phyloP scores from a whole-genome alignment of 2,888 invertebrate genomes.

The Trichogramma dendrolimi region DNA sequence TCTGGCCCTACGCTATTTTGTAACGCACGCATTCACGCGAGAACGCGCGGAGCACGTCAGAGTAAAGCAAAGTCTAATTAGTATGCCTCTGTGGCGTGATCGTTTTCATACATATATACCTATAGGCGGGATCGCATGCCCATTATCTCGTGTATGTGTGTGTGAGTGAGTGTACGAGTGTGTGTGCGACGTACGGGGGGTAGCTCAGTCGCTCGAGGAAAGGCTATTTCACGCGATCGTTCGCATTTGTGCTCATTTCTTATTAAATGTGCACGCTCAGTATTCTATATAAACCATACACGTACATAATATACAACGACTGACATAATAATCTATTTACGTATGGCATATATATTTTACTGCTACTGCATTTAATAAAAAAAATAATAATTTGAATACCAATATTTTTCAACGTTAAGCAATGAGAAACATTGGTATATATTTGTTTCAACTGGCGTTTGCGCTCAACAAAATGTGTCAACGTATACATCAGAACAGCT shows the following conservation, averaged over 20 bases:
- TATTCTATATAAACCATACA: neutral
- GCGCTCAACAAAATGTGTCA: too few relatives aligned
- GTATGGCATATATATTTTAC: too few relatives aligned
- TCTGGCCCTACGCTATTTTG: conserved; percentile 14
- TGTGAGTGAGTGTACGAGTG: neutral
- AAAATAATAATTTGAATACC: too few relatives aligned
- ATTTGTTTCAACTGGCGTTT: too few relatives aligned
- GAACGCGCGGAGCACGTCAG: conserved; percentile 33
- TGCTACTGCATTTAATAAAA: too few relatives aligned
- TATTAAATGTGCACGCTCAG: neutral
- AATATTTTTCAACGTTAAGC: too few relatives aligned
- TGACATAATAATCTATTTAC: too few relatives aligned
- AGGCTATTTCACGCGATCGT: conserved; percentile 31
- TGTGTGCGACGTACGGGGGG: neutral
- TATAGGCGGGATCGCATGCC: conserved; percentile 38
- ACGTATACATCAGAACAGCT: too few relatives aligned
- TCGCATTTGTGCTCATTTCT: too few relatives aligned
- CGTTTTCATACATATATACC: conserved; percentile 18
- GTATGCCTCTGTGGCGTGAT: conserved; percentile 33
- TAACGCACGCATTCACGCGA: conserved; percentile 10
- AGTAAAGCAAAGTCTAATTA: conserved; percentile 42
- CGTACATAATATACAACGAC: too few relatives aligned
- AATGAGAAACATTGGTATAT: too few relatives aligned
- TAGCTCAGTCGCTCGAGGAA: conserved; percentile 10
- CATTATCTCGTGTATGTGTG: conserved; percentile 39